A percentile compares a stretch with the other conserved stretches of the same genome.
These are phyloP conservation scores for Zoanthus sociatus DNA, from an alignment of 92 coral and sea anemone species.

Conservation along the genomic window DNA sequence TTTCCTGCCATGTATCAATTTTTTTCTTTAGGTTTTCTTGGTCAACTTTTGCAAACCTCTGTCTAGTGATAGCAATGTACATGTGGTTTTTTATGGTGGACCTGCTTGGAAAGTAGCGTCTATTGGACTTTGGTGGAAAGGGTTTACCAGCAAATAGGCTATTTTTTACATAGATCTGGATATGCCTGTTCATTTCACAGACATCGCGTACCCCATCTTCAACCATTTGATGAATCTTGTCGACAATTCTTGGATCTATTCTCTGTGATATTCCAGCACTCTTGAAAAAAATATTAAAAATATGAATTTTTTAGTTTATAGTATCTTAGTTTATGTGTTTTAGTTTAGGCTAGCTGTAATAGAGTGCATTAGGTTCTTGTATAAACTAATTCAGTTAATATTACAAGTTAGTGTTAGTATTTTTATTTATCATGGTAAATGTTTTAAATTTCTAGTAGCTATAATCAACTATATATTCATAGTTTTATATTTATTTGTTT, in stretches of 20 bases:
- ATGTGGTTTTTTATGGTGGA: conserved; percentile 59
- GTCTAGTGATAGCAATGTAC: conserved; percentile 51
- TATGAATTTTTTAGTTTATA: background rate
- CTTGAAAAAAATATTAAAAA: conserved; percentile 20
- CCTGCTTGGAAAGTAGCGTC: conserved; percentile 57
- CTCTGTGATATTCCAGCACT: conserved; percentile 65
- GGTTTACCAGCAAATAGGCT: conserved; percentile 38
- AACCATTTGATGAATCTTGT: conserved; percentile 52
- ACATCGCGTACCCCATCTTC: conserved; percentile 49
- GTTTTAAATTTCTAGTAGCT: background rate
- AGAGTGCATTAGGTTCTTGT: background rate
- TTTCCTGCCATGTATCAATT: conserved; percentile 36
- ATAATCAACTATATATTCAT: background rate
- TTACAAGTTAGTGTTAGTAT: background rate
- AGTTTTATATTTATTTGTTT: no score
- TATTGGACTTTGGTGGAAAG: conserved; percentile 46
- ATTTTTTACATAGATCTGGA: conserved; percentile 48
- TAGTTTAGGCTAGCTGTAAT: conserved; percentile 4
- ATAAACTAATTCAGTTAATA: background rate
- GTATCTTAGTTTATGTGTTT: background rate
- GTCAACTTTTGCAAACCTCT: conserved; percentile 44
- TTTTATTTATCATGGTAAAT: background rate
- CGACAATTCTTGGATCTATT: conserved; percentile 58
- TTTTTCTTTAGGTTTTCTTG: conserved; percentile 37
- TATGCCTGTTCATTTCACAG: conserved; percentile 49